These are phyloP conservation scores for Eudyptes chrysolophus DNA, from an alignment of 2,113 vertebrate genomes.

Conservation along the genomic window DNA sequence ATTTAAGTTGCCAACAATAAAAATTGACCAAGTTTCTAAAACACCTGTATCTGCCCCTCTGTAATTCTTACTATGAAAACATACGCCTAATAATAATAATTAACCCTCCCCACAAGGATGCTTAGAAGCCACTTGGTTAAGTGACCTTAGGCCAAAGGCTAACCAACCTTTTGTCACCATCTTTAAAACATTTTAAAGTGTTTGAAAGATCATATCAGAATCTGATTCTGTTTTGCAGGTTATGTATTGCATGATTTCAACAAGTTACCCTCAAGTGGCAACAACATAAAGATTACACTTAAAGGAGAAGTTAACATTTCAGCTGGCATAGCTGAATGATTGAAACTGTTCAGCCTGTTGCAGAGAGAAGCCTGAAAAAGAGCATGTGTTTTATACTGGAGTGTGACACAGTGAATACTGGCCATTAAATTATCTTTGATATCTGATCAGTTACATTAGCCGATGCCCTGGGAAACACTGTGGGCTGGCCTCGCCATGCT, in stretches of 20 bases:
- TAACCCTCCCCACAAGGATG: not conserved
- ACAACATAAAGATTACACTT: not conserved
- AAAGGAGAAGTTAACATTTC: not conserved
- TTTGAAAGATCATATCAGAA: not conserved
- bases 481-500: not conserved
- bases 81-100: not conserved
- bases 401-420: not conserved
- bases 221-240: not conserved
- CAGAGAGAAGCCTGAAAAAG: not conserved
- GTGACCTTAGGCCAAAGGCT: not conserved
- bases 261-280: not conserved
- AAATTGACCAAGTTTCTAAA: not conserved
- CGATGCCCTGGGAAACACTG: not conserved
- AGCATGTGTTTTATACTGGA: rapidly evolving
- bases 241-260: rapidly evolving
- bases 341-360: not conserved
- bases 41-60: not conserved
- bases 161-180: not conserved
- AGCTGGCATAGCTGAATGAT: not conserved
- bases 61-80: not conserved
- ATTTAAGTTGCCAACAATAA: not conserved
- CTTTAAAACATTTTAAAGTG: rapidly evolving
- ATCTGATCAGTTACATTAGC: not conserved
- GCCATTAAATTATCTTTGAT: not conserved
- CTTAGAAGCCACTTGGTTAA: not conserved